Percentiles rank a stretch among this genome's conserved stretches.
Evolutionary conservation across 2,113 vertebrate species (phyloP).

Genomic region (Periophthalmodon schlosseri): DNA sequence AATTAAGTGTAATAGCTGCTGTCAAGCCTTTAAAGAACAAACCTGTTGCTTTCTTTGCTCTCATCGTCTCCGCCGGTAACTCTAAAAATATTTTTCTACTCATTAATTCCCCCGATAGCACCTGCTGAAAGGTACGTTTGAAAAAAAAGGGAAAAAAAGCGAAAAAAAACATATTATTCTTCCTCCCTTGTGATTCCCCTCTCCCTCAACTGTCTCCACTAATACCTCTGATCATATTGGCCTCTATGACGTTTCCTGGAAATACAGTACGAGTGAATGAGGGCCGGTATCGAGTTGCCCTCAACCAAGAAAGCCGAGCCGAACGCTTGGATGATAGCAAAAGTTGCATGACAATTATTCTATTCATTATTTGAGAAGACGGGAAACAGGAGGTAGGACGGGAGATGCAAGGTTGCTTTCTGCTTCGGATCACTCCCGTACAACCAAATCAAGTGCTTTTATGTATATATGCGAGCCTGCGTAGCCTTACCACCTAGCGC

Average conservation of each 20-base stretch:
- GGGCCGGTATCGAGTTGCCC: conserved; percentile 67
- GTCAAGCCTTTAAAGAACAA: conserved; percentile 83
- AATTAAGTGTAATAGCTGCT: conserved; percentile 94
- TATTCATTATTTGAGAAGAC: conserved; percentile 73
- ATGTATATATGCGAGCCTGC: conserved; percentile 34
- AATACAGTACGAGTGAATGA: conserved; percentile 62
- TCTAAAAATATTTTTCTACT: conserved; percentile 74
- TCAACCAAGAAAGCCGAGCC: conserved; percentile 64
- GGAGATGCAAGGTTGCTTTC: conserved; percentile 50
- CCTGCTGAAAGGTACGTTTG: conserved; percentile 66
- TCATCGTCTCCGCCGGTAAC: conserved; percentile 72
- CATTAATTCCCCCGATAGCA: conserved; percentile 69
- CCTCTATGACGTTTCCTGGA: conserved; percentile 69
- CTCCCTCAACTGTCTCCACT: conserved; percentile 48
- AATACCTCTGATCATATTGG: conserved; percentile 62
- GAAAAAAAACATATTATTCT: conserved; percentile 52
- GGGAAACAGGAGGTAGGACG: conserved; percentile 39
- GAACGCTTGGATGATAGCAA: conserved; percentile 70
- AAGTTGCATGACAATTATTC: conserved; percentile 75
- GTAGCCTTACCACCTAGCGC: conserved; percentile 4
- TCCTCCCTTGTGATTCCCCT: conserved; percentile 40
- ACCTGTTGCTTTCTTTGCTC: conserved; percentile 83
- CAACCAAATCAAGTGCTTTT: conserved; percentile 53
- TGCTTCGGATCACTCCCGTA: conserved; percentile 53
- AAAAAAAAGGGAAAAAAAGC: conserved; percentile 34